These are phyloP conservation scores for Conopomorpha cramerella DNA, from an alignment of 1,140 invertebrate genomes.

Conservation along the genomic window DNA sequence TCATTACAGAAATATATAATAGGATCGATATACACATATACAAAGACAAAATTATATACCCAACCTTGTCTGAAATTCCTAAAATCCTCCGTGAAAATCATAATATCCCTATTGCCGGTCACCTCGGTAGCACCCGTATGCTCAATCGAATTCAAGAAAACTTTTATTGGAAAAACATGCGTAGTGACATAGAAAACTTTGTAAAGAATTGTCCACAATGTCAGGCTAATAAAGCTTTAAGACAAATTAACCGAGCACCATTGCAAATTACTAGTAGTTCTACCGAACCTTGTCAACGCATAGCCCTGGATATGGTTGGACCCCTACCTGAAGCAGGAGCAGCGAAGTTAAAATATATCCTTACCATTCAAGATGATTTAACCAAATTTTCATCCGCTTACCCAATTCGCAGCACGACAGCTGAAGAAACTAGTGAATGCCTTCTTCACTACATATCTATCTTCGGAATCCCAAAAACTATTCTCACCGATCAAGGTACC, in stretches of 20 bases:
- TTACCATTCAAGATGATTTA: conserved; percentile 28
- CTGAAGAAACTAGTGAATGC: conserved; percentile 16
- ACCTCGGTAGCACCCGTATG: too few species aligned
- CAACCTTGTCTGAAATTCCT: too few species aligned
- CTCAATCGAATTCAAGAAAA: too few species aligned
- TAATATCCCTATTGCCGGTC: too few species aligned
- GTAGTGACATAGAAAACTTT: too few species aligned
- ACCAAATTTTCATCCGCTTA: conserved; percentile 21
- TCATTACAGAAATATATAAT: too few species aligned
- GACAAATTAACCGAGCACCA: conserved; percentile 11
- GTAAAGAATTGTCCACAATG: too few species aligned
- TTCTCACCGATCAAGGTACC: conserved; percentile 21
- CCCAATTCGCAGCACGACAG: conserved; percentile 18
- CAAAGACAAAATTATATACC: too few species aligned
- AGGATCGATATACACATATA: too few species aligned
- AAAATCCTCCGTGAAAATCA: too few species aligned
- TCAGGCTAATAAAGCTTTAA: conserved; percentile 20
- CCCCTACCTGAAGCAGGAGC: conserved; percentile 14
- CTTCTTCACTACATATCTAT: conserved; percentile 15
- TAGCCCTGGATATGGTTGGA: conserved; percentile 22
- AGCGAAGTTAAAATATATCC: conserved; percentile 14
- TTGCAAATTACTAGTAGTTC: conserved; percentile 25
- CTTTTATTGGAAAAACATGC: too few species aligned
- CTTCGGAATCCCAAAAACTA: conserved; percentile 13
- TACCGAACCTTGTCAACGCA: conserved; percentile 13